Percentiles rank a stretch among this genome's conserved stretches.
phyloP scores from a whole-genome alignment of 2,797 vertebrate genomes.

The Hippocampus kuda region DNA sequence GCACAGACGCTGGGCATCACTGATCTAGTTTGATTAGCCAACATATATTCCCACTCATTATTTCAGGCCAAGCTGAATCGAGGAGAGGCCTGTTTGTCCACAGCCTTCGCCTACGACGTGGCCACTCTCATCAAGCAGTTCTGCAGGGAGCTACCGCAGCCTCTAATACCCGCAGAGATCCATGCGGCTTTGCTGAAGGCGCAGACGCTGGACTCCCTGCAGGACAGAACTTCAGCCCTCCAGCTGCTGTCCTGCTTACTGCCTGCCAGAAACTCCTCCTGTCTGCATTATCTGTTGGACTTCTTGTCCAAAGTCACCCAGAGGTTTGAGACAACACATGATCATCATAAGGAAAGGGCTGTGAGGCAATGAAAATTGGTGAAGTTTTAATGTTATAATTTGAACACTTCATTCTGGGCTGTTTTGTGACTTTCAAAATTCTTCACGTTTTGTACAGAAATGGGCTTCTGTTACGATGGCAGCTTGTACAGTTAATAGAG shows the following conservation, averaged over 20 bases:
- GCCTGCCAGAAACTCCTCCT: constrained; percentile 59
- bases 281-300: constrained; percentile 76
- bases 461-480: too few relatives aligned
- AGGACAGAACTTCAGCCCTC: constrained; percentile 70
- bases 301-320: constrained; percentile 77
- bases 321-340: constrained; percentile 63
- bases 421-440: too few relatives aligned
- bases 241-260: constrained; percentile 79
- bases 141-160: constrained; percentile 79
- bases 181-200: constrained; percentile 76
- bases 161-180: constrained; percentile 70
- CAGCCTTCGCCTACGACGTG: constrained; percentile 74
- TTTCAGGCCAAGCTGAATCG: constrained; percentile 60
- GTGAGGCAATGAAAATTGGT: neutral
- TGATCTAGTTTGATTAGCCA: neutral
- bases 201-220: constrained; percentile 60
- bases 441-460: too few relatives aligned
- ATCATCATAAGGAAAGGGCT: neutral
- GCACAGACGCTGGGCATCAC: neutral
- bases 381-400: too few relatives aligned
- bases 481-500: too few relatives aligned
- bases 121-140: constrained; percentile 86
- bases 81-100: constrained; percentile 70
- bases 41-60: neutral
- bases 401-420: too few relatives aligned